These are phyloP conservation scores for Chromis chromis DNA, from an alignment of 2,797 vertebrate species.

Conservation along the genomic window DNA sequence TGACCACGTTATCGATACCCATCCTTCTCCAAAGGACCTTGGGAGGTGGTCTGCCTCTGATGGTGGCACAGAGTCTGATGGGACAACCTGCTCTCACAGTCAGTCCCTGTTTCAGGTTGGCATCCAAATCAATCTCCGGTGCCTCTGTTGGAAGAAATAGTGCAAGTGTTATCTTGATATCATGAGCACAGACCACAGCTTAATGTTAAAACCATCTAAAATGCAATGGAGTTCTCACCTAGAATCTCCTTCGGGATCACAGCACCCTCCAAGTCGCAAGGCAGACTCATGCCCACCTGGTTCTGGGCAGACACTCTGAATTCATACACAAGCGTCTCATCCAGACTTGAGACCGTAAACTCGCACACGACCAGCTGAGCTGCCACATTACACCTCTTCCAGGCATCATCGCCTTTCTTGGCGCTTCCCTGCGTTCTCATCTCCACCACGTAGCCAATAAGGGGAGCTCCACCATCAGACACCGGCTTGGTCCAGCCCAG, in stretches of 20 bases:
- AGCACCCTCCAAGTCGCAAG: conserved; percentile 91
- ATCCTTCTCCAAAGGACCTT: conserved; percentile 95
- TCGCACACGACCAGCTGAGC: conserved; percentile 93
- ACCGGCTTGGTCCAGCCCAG: conserved; percentile 94
- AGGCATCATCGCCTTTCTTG: conserved; percentile 92
- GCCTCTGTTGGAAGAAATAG: conserved; percentile 86
- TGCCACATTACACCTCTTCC: conserved; percentile 97
- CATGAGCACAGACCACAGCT: neutral
- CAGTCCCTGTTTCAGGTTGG: conserved; percentile 92
- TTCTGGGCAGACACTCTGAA: conserved; percentile 98
- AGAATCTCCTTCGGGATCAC: conserved; percentile 95
- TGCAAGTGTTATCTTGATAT: conserved; percentile 1
- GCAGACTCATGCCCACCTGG: conserved; percentile 95
- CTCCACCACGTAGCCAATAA: conserved; percentile 97
- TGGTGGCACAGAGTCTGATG: conserved; percentile 94
- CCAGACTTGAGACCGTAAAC: conserved; percentile 92
- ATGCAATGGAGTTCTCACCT: conserved; percentile 81
- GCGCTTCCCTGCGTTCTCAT: conserved; percentile 87
- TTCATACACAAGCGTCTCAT: conserved; percentile 92
- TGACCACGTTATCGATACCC: conserved; percentile 95
- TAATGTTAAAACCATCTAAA: neutral
- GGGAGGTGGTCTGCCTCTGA: conserved; percentile 94
- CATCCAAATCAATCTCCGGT: conserved; percentile 95
- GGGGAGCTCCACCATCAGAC: conserved; percentile 94
- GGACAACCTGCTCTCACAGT: conserved; percentile 96